Base-by-base conservation (phyloP, 2,797 vertebrate genomes). In the Eulemur rubriventer region DNA sequence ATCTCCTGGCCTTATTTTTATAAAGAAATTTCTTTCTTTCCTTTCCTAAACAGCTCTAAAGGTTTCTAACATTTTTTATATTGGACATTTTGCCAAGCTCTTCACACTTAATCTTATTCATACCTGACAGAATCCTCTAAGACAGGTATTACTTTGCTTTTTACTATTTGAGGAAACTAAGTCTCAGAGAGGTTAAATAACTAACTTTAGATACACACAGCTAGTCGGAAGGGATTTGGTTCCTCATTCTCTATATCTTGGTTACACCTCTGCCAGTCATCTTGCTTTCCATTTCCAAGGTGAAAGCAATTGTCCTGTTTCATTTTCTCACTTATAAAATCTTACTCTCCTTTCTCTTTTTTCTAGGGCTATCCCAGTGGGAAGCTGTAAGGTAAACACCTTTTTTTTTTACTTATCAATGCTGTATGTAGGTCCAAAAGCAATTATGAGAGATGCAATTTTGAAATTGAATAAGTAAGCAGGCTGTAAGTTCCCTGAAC, bases 401-500 rank as follows among this genome's bases (percentile, higher is more conserved):
- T 75, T 59, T 59, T 59, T 89, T 76, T 75, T 80, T 82, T 63
- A 88, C 41, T 94, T 91, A 87, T 61, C 46, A 87, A 65, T 91
- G 46, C 46, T 89, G 16, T 94, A 89, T 89, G 22, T 63, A 81
- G 46, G 41, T 63, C 79, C 73, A 75, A 95, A 96, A 91, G 55
- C 57, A 96, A 92, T 95, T 91, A 94, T 95, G 59, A 91, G 63
- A 92, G 43, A 96, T 50, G 59, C 28, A 67, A 33, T 91, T 91
- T 96, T 94, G 75, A 95, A 93, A 87, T 35, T 93, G 80, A 90
- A 90, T 94, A 93, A 91, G 57, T 83, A 96, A 88, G 41, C 35
- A 97, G 52, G n/a, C n/a, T 48, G 22, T 61, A 96, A 91, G 17
- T 82, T 89, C 75, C 79, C 63, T 91, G 81, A 78, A 96, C 69